Conservation (phyloP, 92 coral and sea anemone species). For the Bergia sp. region DNA sequence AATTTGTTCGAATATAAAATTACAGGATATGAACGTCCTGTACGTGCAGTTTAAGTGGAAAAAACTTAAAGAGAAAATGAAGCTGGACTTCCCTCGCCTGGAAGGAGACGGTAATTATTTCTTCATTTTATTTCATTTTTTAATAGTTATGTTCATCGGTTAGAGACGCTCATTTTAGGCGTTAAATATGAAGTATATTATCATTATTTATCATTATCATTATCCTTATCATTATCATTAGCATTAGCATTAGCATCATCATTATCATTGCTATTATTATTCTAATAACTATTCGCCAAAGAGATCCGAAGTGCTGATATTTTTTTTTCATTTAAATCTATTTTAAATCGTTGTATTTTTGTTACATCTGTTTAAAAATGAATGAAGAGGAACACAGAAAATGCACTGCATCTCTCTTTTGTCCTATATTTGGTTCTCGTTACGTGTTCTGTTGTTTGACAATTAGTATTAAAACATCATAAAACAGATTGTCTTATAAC, state of each 20-base stretch:
- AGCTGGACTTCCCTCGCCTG: slow-evolving; percentile 6
- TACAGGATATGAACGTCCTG: neutral
- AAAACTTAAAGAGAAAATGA: slow-evolving; percentile 30
- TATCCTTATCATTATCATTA: neutral
- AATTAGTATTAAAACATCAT: too few species aligned
- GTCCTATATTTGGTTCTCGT: too few species aligned
- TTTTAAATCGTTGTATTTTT: neutral
- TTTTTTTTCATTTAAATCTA: too few species aligned
- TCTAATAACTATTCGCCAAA: neutral
- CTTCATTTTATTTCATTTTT: neutral
- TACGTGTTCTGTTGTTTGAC: too few species aligned
- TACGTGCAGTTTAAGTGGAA: slow-evolving; percentile 36
- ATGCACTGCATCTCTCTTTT: too few species aligned
- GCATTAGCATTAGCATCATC: neutral
- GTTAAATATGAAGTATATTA: too few species aligned
- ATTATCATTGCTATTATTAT: neutral
- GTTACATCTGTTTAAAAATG: neutral
- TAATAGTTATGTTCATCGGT: neutral
- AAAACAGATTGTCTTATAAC: too few species aligned
- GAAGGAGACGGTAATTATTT: slow-evolving; percentile 11
- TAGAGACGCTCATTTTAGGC: too few species aligned
- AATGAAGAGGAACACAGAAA: neutral
- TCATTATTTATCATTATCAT: neutral
- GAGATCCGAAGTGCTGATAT: too few species aligned
- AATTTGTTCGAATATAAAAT: neutral